Conservation (phyloP, 1,140 invertebrate species). For the Pachypeltis micranthus region DNA sequence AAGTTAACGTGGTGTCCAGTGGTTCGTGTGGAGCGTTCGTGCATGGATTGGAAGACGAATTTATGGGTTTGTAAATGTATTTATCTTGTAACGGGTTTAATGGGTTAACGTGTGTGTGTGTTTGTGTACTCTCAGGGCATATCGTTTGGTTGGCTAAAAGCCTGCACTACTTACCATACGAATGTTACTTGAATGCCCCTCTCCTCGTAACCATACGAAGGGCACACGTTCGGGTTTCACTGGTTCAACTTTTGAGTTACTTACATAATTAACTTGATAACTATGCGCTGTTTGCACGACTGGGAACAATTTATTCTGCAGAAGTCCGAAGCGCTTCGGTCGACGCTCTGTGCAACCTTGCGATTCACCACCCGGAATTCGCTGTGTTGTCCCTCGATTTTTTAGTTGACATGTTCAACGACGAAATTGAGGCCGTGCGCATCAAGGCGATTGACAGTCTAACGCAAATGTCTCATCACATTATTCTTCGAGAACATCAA, state of each 20-base stretch:
- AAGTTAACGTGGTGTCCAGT: constrained; percentile 73
- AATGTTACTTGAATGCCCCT: no score
- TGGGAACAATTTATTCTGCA: no score
- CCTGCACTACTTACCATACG: no score
- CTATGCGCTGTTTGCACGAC: no score
- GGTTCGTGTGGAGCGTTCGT: constrained; percentile 97
- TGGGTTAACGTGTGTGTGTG: no score
- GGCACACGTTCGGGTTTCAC: no score
- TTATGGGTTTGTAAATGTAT: constrained; percentile 69
- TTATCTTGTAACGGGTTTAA: no score
- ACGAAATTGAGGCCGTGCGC: constrained; percentile 96
- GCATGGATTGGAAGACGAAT: constrained; percentile 97
- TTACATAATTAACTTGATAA: no score
- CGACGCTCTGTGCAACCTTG: constrained; percentile 83
- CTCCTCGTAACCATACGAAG: no score
- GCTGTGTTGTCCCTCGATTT: constrained; percentile 84
- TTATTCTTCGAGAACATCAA: constrained; percentile 86
- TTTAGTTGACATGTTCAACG: constrained; percentile 99
- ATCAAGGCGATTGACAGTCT: constrained; percentile 87
- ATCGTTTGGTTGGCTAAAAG: no score
- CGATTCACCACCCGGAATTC: constrained; percentile 71
- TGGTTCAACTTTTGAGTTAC: no score
- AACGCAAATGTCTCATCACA: constrained; percentile 73
- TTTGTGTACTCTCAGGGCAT: no score
- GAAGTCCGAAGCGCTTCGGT: constrained; percentile 91